Base-by-base conservation (phyloP, 1,140 invertebrate genomes). In the Nymphalis io region DNA sequence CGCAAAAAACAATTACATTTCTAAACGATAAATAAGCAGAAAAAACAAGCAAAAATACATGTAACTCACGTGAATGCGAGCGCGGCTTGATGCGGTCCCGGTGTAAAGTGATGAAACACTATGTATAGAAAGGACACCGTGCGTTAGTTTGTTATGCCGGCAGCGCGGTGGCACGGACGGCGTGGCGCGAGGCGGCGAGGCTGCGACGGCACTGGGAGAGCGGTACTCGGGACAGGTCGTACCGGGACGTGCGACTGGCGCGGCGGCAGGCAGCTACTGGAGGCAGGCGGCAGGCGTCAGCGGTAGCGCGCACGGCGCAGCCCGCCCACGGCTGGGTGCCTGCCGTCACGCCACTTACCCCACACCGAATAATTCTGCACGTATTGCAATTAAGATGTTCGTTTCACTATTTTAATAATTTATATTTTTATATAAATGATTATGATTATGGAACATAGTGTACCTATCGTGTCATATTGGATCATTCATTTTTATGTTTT, bases 321-420 rank as follows among this genome's bases (percentile, higher is more conserved):
- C 76, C 81, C 81, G 84, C 84, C 84, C 84, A 86, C 84, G 82
- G 74, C 74, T 73, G 57, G 73, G 53, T 71, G 73, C 65, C 73
- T 76, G 73, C 80, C 82, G 83, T 84, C 86, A 86, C 80, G 81
- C 80, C 80, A 82, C 80, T 87, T 86, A 86, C 78, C 80, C 82
- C 77, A 85, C 79, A 80, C 80, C 75, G 76, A 78, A 81, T 79
- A 84, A 84, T 63, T 81, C 73, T 75, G 70, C 73, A 73, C 72
- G 75, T 79, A 78, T 75, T 74, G 58, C 66, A 70, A 76, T 72
- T 74, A 60, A 62, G 59, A 60, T 60, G 33, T 69, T 69, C 57
- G 48, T 57, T 62, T 69, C 59, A 38, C 66, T 13, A 44, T 44
- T 68, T 61, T 27, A 60, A 38, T 53, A 6, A 11, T 55, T 57